Evolutionary conservation across 2,113 vertebrate species (phyloP).

Genomic region (Anolis sagrei): DNA sequence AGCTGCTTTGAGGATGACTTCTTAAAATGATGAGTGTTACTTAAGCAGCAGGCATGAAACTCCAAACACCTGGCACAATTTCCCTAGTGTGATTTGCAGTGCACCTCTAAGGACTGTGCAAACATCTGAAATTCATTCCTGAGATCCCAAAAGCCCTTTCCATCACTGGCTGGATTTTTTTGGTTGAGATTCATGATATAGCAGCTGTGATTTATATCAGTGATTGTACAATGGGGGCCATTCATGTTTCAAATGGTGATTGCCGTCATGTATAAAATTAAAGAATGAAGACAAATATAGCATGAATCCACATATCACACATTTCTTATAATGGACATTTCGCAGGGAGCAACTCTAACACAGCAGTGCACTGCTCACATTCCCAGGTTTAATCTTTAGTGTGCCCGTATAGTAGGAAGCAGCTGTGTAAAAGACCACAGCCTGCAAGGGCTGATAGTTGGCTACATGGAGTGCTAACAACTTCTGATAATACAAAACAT

Average conservation of each 20-base stretch:
- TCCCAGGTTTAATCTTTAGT: conserved; percentile 1
- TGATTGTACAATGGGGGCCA: conserved; percentile 63
- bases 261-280: conserved; percentile 65
- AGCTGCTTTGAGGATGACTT: conserved; percentile 41
- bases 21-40: conserved; percentile 66
- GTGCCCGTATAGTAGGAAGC: not conserved
- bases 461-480: not conserved
- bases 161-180: conserved; percentile 68
- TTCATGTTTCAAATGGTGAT: conserved; percentile 64
- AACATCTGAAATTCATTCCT: conserved; percentile 75
- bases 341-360: conserved; percentile 10
- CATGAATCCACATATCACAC: conserved; percentile 25
- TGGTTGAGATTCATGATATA: conserved; percentile 62
- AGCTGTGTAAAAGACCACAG: not conserved
- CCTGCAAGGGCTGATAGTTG: not conserved
- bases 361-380: conserved; percentile 24
- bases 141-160: conserved; percentile 68
- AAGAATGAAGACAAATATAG: conserved; percentile 65
- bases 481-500: not conserved
- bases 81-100: conserved; percentile 65
- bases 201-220: conserved; percentile 65
- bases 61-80: conserved; percentile 72
- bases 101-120: conserved; percentile 61
- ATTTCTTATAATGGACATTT: not conserved
- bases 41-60: conserved; percentile 72